A percentile compares a stretch with the other conserved stretches of the same genome.
These are phyloP conservation scores for Varanus komodoensis DNA, from an alignment of 2,113 vertebrate genomes.

Conservation along the genomic window DNA sequence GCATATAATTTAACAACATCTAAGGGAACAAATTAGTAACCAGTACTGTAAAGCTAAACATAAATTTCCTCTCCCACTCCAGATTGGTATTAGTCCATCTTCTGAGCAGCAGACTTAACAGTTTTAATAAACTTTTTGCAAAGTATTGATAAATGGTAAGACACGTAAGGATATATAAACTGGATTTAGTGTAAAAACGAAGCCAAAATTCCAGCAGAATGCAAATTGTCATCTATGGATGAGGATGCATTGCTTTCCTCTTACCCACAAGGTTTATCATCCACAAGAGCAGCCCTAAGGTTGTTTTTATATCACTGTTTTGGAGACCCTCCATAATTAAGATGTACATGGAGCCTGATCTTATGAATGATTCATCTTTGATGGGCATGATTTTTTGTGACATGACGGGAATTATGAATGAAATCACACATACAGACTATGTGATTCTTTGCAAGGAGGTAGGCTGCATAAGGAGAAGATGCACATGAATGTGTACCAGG, in stretches of 20 bases:
- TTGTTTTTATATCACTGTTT: background rate
- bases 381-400: background rate
- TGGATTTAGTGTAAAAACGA: background rate
- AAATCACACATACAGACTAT: background rate
- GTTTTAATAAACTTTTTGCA: background rate
- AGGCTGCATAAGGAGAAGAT: background rate
- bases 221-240: background rate
- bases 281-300: background rate
- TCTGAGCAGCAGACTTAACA: background rate
- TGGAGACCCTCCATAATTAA: background rate
- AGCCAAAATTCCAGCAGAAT: background rate
- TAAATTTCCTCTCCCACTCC: slow-evolving; percentile 61
- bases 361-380: background rate
- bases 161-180: background rate
- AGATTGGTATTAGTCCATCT: slow-evolving; percentile 45
- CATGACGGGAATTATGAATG: background rate
- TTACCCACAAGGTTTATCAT: background rate
- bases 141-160: background rate
- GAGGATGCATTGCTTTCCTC: background rate
- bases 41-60: slow-evolving; percentile 75
- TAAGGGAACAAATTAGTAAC: slow-evolving; percentile 68
- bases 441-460: background rate
- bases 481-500: background rate
- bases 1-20: slow-evolving; percentile 66
- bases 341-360: background rate